Base-by-base conservation (phyloP, 2,797 vertebrate species). In the Chloroceryle inda region DNA sequence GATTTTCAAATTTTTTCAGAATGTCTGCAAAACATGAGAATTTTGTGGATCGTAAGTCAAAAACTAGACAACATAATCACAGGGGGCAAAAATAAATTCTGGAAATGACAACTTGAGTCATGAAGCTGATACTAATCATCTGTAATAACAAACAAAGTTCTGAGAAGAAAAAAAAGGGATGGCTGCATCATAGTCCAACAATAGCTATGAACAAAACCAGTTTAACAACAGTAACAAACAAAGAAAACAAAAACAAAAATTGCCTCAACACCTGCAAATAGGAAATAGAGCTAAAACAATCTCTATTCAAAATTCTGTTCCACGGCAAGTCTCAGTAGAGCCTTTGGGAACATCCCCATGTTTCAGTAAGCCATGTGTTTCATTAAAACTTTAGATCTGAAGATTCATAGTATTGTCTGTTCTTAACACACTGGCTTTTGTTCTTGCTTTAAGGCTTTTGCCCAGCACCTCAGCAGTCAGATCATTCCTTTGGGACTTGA, bases 361-460 rank as follows among this genome's bases (percentile, higher is more conserved):
- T 84, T 92, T 90, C 42, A 75, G 49, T 83, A 58, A 75, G 37
- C 21, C 56, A 23, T 66, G 35, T 40, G 27, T 42, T 80, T 78
- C 7, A 69, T 37, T 38, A 75, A 86, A 89, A 89, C 50, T 75
- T 86, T 62, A 76, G n/a, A 52, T 47, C 50, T 50, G 82, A 92
- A 73, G 59, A 81, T 71, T 80, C 73, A 53, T 49, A 9, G 55
- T 85, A 56, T 76, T 59, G 29, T 84, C 33, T 72, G 29, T 26
- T 94, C 56, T 80, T 83, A 88, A 45, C 13, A 56, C n/a, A 33
- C 17, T 66, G 77, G 11, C 50, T 94, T 94, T 86, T 93, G 66
- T 84, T 75, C 26, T 89, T 55, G 12, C 23, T 44, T 75, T 86
- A 14, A 27, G 88, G 62, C 15, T 67, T 95, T 75, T 74, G 61